These are phyloP conservation scores for Mamestra brassicae DNA, from an alignment of 2,888 invertebrate species.

Conservation along the genomic window DNA sequence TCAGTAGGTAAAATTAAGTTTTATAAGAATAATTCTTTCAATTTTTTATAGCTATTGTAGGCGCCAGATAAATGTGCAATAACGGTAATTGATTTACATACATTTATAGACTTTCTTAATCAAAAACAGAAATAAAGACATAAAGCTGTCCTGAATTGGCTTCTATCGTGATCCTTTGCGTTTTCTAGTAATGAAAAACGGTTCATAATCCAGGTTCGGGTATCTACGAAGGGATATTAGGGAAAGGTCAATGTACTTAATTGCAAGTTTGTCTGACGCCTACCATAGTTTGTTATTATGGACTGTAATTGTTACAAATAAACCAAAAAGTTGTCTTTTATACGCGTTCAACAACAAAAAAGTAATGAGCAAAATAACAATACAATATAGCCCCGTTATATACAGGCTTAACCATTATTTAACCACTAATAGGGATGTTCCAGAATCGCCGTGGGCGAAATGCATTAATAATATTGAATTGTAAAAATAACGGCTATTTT, in stretches of 20 bases:
- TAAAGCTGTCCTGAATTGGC: too few species aligned
- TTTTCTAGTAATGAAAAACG: too few species aligned
- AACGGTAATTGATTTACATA: too few species aligned
- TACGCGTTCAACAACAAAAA: constrained; percentile 5
- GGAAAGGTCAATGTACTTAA: too few species aligned
- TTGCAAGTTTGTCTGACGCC: not conserved
- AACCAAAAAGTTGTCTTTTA: not conserved
- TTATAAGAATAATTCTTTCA: not conserved
- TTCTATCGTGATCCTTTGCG: too few species aligned
- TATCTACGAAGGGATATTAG: too few species aligned
- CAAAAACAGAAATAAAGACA: too few species aligned
- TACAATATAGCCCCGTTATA: constrained; percentile 1
- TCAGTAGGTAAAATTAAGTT: too few species aligned
- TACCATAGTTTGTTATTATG: not conserved
- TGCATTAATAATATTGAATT: constrained; percentile 43
- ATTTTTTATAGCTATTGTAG: too few species aligned
- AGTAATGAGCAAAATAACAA: constrained; percentile 32
- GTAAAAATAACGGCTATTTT: constrained; percentile 30
- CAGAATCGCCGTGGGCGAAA: constrained; percentile 29
- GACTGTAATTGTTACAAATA: not conserved
- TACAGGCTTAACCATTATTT: constrained; percentile 27
- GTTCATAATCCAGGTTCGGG: too few species aligned
- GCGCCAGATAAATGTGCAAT: too few species aligned
- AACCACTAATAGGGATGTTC: constrained; percentile 48
- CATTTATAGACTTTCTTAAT: too few species aligned